Conservation (phyloP, 2,888 invertebrate species). For the Panopea generosa region DNA sequence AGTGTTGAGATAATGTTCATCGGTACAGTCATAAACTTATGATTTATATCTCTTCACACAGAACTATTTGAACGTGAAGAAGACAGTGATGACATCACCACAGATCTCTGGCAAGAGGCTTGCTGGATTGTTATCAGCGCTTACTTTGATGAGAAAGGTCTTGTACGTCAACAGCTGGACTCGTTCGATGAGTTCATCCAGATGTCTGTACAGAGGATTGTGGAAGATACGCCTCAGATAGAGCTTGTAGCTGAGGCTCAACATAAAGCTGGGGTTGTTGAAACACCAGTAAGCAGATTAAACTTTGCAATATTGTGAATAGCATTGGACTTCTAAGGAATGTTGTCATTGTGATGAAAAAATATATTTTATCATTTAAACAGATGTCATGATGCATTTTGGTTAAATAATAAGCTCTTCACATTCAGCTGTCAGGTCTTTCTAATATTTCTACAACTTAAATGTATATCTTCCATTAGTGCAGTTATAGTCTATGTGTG, state of each 20-base stretch:
- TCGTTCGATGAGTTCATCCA: conserved; percentile 99
- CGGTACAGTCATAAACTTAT: no score
- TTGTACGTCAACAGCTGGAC: conserved; percentile 99
- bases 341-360: neutral
- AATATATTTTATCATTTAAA: no score
- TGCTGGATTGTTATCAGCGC: conserved; percentile 99
- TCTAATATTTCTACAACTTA: no score
- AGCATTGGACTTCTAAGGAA: neutral
- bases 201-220: conserved; percentile 99
- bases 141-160: conserved; percentile 99
- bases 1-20: no score
- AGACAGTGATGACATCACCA: conserved; percentile 94
- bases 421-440: no score
- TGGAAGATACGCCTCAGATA: conserved; percentile 99
- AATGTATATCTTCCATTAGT: no score
- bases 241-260: conserved; percentile 99
- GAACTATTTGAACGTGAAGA: conserved; percentile 77
- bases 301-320: no score
- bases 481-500: no score
- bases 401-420: no score
- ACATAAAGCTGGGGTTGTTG: conserved; percentile 95
- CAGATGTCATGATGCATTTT: no score
- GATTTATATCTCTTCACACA: conserved; percentile 26
- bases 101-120: conserved; percentile 99
- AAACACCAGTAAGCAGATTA: conserved; percentile 83